Conservation (phyloP, 2,113 vertebrate genomes). For the Chlorodrepanis virens region DNA sequence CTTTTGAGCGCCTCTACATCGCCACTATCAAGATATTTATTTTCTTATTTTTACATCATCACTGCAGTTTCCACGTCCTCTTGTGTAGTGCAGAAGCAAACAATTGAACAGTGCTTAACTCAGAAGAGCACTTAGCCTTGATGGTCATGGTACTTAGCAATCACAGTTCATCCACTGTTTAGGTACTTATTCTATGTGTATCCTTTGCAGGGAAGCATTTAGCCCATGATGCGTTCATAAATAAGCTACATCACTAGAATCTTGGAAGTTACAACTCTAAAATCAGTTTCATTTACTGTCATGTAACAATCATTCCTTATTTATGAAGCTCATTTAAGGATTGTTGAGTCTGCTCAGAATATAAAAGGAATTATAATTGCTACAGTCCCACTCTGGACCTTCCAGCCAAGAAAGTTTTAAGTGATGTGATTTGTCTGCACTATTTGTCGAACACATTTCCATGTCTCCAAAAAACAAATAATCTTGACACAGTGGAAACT, state of each 20-base stretch:
- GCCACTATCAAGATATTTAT: not conserved
- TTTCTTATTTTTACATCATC: not conserved
- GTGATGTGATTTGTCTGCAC: not conserved
- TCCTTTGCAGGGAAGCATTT: not conserved
- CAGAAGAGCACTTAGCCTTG: not conserved
- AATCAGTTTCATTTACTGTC: slow-evolving; percentile 34
- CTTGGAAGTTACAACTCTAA: not conserved
- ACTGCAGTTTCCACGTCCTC: not conserved
- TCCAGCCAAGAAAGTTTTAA: slow-evolving; percentile 21
- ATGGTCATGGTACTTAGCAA: not conserved
- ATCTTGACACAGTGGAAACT: not conserved
- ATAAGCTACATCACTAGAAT: not conserved
- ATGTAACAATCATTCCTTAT: not conserved
- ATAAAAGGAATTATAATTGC: not conserved
- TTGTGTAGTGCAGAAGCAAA: not conserved
- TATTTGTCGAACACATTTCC: not conserved
- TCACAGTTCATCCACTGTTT: not conserved
- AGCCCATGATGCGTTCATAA: not conserved
- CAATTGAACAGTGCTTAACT: not conserved
- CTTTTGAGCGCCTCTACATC: not conserved
- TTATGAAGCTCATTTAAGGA: not conserved
- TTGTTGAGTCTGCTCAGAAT: not conserved
- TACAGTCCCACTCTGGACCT: not conserved
- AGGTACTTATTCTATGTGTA: not conserved
- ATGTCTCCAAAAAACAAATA: slow-evolving; percentile 40